A percentile compares a stretch with the other conserved stretches of the same genome.
These are phyloP conservation scores for Drosophila parvula DNA, from an alignment of 1,140 invertebrate species.

Conservation along the genomic window DNA sequence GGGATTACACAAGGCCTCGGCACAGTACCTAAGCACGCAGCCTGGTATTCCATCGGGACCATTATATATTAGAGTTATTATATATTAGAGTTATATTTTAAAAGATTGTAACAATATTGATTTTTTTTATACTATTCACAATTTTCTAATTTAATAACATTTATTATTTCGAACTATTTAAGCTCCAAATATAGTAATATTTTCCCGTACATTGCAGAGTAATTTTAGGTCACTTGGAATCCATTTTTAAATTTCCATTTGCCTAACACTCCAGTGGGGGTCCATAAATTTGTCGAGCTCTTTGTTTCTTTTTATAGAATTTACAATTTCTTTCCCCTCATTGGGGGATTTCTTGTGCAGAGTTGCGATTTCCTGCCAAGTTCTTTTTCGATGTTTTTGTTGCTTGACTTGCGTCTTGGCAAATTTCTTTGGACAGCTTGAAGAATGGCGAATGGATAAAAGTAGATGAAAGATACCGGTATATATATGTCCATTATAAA, in stretches of 20 bases:
- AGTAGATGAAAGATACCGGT: slow-evolving; percentile 29
- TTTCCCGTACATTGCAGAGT: background rate
- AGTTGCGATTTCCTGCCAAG: slow-evolving; percentile 46
- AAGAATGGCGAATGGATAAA: slow-evolving; percentile 42
- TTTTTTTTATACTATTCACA: background rate
- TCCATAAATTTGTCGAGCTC: slow-evolving; percentile 28
- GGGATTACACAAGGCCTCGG: too few species aligned
- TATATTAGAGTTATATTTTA: too few species aligned
- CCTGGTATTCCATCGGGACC: too few species aligned
- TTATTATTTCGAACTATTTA: background rate
- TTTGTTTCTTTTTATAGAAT: slow-evolving; percentile 22
- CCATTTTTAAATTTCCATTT: background rate
- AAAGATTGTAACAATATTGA: background rate
- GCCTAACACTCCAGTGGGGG: background rate
- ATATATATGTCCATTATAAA: slow-evolving; percentile 16
- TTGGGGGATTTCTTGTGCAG: slow-evolving; percentile 25
- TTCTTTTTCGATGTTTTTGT: slow-evolving; percentile 11
- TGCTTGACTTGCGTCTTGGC: slow-evolving; percentile 18
- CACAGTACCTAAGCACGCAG: too few species aligned
- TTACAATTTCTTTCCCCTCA: slow-evolving; percentile 31
- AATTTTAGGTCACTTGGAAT: background rate
- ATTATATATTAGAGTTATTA: too few species aligned
- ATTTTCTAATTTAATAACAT: background rate
- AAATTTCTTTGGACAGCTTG: slow-evolving; percentile 48
- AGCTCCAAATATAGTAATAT: background rate